phyloP scores from a whole-genome alignment of 1,140 invertebrate species.

The Diorhabda sublineata region DNA sequence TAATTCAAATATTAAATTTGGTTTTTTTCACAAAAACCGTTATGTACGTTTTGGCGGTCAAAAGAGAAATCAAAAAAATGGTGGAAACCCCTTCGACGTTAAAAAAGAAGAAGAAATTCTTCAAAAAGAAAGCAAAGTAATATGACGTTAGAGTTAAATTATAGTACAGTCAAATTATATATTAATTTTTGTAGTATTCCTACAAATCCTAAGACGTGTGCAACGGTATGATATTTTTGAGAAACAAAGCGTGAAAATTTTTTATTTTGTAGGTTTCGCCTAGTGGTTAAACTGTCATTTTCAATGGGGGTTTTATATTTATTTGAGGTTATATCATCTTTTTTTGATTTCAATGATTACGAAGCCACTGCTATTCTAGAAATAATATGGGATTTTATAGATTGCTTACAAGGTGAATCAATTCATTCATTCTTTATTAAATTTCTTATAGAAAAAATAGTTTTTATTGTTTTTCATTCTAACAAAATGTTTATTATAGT shows the following conservation, averaged over 20 bases:
- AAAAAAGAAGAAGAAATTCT: slow-evolving; percentile 45
- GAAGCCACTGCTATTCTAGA: slow-evolving; percentile 22
- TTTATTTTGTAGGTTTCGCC: slow-evolving; percentile 48
- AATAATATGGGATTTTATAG: slow-evolving; percentile 27
- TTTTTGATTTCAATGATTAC: slow-evolving; percentile 25
- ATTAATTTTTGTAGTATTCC: not conserved
- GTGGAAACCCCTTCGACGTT: slow-evolving; percentile 41
- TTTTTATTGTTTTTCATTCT: no score
- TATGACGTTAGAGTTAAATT: slow-evolving; percentile 21
- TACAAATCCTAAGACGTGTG: not conserved
- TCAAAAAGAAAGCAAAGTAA: slow-evolving; percentile 51
- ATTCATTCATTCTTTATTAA: not conserved
- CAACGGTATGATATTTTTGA: not conserved
- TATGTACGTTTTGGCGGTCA: slow-evolving; percentile 48
- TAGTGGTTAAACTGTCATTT: slow-evolving; percentile 57
- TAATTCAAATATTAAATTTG: slow-evolving; percentile 48
- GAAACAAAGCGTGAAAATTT: not conserved
- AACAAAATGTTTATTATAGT: no score
- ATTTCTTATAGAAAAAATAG: no score
- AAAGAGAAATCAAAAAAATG: slow-evolving; percentile 48
- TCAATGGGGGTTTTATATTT: slow-evolving; percentile 58
- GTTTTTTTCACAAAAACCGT: slow-evolving; percentile 51
- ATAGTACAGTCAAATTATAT: not conserved
- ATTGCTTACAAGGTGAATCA: slow-evolving; percentile 23
- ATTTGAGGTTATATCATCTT: slow-evolving; percentile 50